These are phyloP conservation scores for Apotomis capreana DNA, from an alignment of 2,888 invertebrate species.

Conservation along the genomic window DNA sequence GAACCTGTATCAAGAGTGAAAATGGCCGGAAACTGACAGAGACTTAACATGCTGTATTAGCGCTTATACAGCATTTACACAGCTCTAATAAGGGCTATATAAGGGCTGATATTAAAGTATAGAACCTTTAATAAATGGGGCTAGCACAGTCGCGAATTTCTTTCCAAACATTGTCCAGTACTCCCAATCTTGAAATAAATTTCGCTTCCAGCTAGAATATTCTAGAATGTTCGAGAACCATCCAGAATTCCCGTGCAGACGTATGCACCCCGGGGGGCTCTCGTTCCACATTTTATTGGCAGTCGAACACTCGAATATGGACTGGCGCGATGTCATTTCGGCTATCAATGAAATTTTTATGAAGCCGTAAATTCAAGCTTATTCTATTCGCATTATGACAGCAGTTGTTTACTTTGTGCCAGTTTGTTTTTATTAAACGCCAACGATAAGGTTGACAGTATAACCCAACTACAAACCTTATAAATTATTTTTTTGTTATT, in stretches of 20 bases:
- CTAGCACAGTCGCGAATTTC: too few species aligned
- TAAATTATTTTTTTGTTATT: too few species aligned
- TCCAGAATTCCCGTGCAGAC: slow-evolving; percentile 8
- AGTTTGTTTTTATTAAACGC: neutral
- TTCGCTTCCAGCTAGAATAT: neutral
- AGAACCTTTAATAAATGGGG: too few species aligned
- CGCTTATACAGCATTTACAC: too few species aligned
- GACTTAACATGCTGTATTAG: too few species aligned
- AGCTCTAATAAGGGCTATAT: too few species aligned
- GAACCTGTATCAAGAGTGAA: too few species aligned
- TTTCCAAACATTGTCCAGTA: neutral
- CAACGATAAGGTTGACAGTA: too few species aligned
- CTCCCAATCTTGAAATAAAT: neutral
- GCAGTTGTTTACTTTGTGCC: slow-evolving; percentile 5
- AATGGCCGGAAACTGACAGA: too few species aligned
- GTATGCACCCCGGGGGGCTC: slow-evolving; percentile 12
- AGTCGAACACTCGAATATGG: slow-evolving; percentile 31
- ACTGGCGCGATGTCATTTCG: slow-evolving; percentile 27
- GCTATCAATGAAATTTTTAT: slow-evolving; percentile 39
- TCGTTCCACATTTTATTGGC: slow-evolving; percentile 23
- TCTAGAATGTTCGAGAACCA: neutral
- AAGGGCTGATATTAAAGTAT: too few species aligned
- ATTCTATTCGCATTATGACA: slow-evolving; percentile 30
- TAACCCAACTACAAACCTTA: too few species aligned
- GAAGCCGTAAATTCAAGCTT: slow-evolving; percentile 23